A percentile compares a stretch with the other conserved stretches of the same genome.
Evolutionary conservation across 2,888 invertebrate genomes (phyloP).

Genomic region (Cephus sareptanus): DNA sequence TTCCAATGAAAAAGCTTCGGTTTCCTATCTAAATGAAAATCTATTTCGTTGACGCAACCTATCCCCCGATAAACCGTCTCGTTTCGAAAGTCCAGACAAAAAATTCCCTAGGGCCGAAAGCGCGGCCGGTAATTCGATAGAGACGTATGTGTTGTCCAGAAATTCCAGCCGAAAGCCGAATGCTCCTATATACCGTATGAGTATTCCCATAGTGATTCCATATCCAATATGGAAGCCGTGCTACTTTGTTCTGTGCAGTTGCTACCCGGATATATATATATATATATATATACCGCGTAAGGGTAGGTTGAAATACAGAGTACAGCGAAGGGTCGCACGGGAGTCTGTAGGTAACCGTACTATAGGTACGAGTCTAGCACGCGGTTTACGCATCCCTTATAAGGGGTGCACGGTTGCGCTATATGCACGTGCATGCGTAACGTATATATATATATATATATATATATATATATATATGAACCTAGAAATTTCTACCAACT

Average conservation of each 20-base stretch:
- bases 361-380: background rate
- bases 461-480: background rate
- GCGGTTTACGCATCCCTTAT: background rate
- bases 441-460: background rate
- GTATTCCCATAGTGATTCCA: background rate
- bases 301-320: background rate
- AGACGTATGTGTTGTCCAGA: background rate
- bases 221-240: background rate
- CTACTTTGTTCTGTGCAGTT: background rate
- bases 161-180: background rate
- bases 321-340: background rate
- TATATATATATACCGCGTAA: background rate
- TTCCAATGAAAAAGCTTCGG: background rate
- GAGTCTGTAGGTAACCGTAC: background rate
- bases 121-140: background rate
- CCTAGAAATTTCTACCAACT: background rate
- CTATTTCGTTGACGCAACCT: background rate
- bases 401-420: background rate
- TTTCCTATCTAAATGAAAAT: background rate
- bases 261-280: background rate
- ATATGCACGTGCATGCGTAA: background rate
- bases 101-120: background rate
- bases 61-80: background rate
- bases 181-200: background rate
- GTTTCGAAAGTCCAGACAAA: background rate